Conservation (phyloP, 2,797 vertebrate species). For the Pyrocephalus nanus region DNA sequence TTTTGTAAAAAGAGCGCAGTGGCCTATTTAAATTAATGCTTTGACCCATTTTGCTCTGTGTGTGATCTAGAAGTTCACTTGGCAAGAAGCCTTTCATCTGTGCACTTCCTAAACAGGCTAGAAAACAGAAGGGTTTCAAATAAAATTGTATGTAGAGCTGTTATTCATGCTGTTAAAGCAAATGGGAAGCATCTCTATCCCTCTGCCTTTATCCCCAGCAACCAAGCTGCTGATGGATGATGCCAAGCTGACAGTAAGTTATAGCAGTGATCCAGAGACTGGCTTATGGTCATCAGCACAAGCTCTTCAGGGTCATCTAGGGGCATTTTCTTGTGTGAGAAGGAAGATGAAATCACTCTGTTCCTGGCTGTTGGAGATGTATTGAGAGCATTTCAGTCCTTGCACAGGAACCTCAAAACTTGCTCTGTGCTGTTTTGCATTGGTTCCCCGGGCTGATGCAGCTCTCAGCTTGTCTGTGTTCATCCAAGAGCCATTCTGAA, state of each 20-base stretch:
- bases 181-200: slow-evolving; percentile 5
- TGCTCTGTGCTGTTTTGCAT: neutral
- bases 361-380: neutral
- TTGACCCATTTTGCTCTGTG: slow-evolving; percentile 37
- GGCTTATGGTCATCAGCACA: neutral
- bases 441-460: neutral
- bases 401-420: neutral
- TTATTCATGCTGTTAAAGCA: slow-evolving; percentile 24
- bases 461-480: neutral
- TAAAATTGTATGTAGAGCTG: neutral
- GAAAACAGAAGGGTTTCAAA: slow-evolving; percentile 42
- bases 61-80: slow-evolving; percentile 40
- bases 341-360: neutral
- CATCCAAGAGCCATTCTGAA: neutral
- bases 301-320: neutral
- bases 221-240: neutral
- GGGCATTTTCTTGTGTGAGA: neutral
- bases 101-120: slow-evolving; percentile 27
- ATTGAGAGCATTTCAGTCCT: neutral
- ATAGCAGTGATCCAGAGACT: neutral
- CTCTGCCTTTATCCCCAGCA: slow-evolving; percentile 36
- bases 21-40: slow-evolving; percentile 61
- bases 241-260: slow-evolving; percentile 32
- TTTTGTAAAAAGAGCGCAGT: slow-evolving; percentile 39
- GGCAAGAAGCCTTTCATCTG: slow-evolving; percentile 55